Evolutionary conservation across 2,888 invertebrate species (phyloP), one percentile per base, ranked within the genome.

Genomic region (Synanthedon formicaeformis): DNA sequence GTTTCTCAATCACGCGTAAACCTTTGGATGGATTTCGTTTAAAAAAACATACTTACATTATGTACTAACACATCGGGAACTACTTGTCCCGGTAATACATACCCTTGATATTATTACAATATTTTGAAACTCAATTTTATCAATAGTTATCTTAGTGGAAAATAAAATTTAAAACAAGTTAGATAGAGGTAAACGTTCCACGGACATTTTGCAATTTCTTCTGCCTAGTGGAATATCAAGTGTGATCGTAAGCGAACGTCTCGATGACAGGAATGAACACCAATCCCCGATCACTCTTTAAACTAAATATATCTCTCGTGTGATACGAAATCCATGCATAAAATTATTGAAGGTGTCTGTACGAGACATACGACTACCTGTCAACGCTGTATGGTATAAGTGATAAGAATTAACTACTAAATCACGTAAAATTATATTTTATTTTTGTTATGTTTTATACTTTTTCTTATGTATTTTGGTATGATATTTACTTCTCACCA

Each of bases 271-370:
- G 45, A 45, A 45, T 45, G 14, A 45, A 45, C 45, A 45, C 12
- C 45, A 16, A 5, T 52, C 54, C 54, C 49, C 57, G 60, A 60
- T 66, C 69, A 63, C 69, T 69, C 67, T 68, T 71, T 67, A 68
- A 66, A 70, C 73, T 73, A 78, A 78, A 81, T 78, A 78, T 74
- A 74, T 63, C 62, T 66, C 65, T 58, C 58, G 67, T 64, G 67
- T 64, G 66, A 71, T 69, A 75, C 72, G 71, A 82, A 78, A 76
- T 82, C 81, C 82, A 83, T 83, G 83, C 82, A 83, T 84, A 81
- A 81, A 79, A 83, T 84, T 82, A 83, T 79, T 69, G 71, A 68
- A 75, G 71, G 64, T 68, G 73, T 74, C 70, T 71, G 67, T 67
- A 66, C 67, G 67, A 75, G 71, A 75, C 70, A 73, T 64, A 64